phyloP scores from a whole-genome alignment of 2,888 invertebrate genomes.

The Tryphoninae sp. region DNA sequence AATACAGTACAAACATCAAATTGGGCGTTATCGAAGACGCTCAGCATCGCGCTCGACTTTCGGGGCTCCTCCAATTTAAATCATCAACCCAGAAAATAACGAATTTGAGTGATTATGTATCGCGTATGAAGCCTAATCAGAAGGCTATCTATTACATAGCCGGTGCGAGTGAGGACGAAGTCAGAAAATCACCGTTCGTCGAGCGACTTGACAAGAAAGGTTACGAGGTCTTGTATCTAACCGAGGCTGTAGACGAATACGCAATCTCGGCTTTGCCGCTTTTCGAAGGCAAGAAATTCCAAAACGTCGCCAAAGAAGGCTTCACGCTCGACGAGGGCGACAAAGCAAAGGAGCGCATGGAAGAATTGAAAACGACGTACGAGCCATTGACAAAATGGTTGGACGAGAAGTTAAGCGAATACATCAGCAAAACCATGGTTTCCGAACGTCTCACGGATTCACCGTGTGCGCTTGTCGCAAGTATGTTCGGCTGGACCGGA shows the following conservation, averaged over 20 bases:
- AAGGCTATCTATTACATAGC: conserved; percentile 98
- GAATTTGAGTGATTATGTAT: conserved; percentile 93
- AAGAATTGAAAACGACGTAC: conserved; percentile 89
- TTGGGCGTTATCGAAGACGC: conserved; percentile 99
- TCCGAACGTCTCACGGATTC: conserved; percentile 95
- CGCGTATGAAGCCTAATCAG: conserved; percentile 97
- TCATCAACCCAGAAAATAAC: conserved; percentile 89
- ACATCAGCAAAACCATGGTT: conserved; percentile 89
- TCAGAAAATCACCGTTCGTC: conserved; percentile 96
- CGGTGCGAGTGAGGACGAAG: conserved; percentile 92
- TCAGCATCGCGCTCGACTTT: conserved; percentile 96
- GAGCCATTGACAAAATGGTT: conserved; percentile 97
- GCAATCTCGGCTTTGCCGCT: conserved; percentile 97
- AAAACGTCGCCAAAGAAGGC: conserved; percentile 99
- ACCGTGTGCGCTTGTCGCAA: conserved; percentile 97
- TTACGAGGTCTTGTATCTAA: conserved; percentile 96
- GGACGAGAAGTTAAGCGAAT: conserved; percentile 90
- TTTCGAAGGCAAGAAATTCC: conserved; percentile 99
- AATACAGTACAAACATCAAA: conserved; percentile 98
- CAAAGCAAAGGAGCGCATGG: conserved; percentile 87
- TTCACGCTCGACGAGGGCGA: conserved; percentile 90
- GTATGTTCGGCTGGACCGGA: conserved; percentile 99
- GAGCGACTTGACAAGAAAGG: conserved; percentile 96
- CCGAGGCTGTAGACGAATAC: conserved; percentile 99
- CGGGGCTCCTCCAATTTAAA: conserved; percentile 95